These are phyloP conservation scores for Sphenodon punctatus DNA, from an alignment of 2,797 vertebrate genomes.

Conservation along the genomic window DNA sequence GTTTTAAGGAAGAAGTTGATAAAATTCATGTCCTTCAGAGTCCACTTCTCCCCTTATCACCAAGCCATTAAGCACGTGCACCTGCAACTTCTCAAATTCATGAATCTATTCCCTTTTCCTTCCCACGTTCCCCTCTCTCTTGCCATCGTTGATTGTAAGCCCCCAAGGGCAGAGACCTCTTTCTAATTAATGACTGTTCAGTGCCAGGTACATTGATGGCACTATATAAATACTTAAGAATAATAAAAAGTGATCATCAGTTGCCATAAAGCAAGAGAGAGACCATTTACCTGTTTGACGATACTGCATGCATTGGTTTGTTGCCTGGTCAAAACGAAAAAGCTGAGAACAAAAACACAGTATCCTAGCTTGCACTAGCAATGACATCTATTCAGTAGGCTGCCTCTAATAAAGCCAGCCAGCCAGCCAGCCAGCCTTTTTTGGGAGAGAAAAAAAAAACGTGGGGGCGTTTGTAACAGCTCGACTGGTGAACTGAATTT, in stretches of 20 bases:
- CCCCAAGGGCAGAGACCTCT: too few species aligned
- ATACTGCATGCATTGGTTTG: slow-evolving; percentile 57
- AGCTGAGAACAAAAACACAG: slow-evolving; percentile 28
- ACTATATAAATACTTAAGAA: too few species aligned
- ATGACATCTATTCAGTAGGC: not conserved
- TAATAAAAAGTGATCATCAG: slow-evolving; percentile 15
- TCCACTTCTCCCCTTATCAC: too few species aligned
- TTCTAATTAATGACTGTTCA: too few species aligned
- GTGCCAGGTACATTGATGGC: too few species aligned
- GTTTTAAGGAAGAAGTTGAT: too few species aligned
- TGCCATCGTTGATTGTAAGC: too few species aligned
- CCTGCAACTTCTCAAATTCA: too few species aligned
- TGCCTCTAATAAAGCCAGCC: slow-evolving; percentile 43
- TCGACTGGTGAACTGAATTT: slow-evolving; percentile 61
- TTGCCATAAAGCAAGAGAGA: slow-evolving; percentile 19
- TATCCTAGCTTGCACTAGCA: slow-evolving; percentile 44
- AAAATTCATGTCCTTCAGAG: too few species aligned
- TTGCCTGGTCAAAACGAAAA: slow-evolving; percentile 40
- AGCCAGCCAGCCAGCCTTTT: slow-evolving; percentile 50
- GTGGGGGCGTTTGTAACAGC: slow-evolving; percentile 29
- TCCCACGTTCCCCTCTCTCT: too few species aligned
- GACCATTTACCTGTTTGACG: slow-evolving; percentile 51
- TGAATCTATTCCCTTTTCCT: too few species aligned
- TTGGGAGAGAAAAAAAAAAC: not conserved
- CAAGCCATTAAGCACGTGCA: too few species aligned